Percentiles rank a stretch among this genome's conserved stretches.
Conservation (phyloP, 2,888 invertebrate genomes). For the Oligia latruncula region DNA sequence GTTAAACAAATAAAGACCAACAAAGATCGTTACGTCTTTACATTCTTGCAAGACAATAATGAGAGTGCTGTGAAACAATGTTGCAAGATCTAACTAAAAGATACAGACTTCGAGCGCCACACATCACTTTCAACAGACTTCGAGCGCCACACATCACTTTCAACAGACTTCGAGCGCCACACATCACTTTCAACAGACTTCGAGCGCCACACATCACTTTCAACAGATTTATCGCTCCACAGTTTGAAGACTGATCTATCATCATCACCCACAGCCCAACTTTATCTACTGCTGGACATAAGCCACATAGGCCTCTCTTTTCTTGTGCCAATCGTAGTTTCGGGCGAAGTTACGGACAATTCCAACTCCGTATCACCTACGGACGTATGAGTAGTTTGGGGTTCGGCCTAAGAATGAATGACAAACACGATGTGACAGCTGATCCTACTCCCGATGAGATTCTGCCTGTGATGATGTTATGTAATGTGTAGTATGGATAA, state of each 20-base stretch:
- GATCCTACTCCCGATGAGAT: no score
- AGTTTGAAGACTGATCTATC: background rate
- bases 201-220: background rate
- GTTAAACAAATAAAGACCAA: background rate
- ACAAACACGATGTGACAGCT: no score
- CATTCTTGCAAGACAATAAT: background rate
- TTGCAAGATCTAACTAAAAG: background rate
- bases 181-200: no score
- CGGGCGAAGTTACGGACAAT: no score
- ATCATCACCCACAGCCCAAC: background rate
- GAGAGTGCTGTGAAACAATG: background rate
- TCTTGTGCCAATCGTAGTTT: background rate
- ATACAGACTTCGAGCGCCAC: background rate
- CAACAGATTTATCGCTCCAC: background rate
- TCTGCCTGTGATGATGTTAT: no score
- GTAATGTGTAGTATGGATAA: no score
- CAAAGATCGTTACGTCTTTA: background rate
- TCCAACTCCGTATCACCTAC: no score
- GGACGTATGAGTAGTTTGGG: no score
- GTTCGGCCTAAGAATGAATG: no score
- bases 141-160: background rate
- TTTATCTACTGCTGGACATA: no score
- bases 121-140: background rate
- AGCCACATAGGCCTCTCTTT: background rate
- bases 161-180: background rate